Evolutionary conservation across 2,113 vertebrate species (phyloP), one percentile per base, ranked within the genome.

Genomic region (Microtus oregoni): DNA sequence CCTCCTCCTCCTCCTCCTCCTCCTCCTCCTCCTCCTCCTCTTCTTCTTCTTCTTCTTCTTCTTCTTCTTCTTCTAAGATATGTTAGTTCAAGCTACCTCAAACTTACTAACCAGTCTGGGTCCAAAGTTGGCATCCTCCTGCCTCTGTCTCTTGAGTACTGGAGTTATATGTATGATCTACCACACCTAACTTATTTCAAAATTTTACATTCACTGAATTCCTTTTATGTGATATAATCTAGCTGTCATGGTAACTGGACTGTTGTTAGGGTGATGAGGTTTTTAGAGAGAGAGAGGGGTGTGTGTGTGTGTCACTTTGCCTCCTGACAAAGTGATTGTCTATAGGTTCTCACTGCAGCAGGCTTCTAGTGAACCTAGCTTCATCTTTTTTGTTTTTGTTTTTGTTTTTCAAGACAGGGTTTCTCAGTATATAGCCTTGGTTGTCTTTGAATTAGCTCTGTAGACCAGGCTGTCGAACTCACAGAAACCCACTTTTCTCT

Each of bases 1-100:
- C 13, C 3, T 14, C 13, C 3, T 52, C 52, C 3, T 52, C 13
- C 0, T 14, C 14, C 0, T 55, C 14, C 41, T 3, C 3, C 41
- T 3, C 3, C 41, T 3, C 41, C 41, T 3, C 41, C 41, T 41
- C 41, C 41, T 41, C 41, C 41, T 41, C 41, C 41, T 41, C 41
- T 3, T 41, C 41, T 41, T 41, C 41, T 41, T 41, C 41, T 41
- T 41, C 41, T 41, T 41, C 41, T 41, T 41, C 3, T 41, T 41
- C 41, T 41, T 41, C n/a, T n/a, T n/a, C n/a, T n/a, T 44, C 44
- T 44, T 44, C 7, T 44, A 44, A 44, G 44, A 44, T 44, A 44
- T 76, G 73, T 76, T 76, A 76, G 22, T 24, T 24, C 24, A 76
- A 76, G 38, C 38, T 76, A 44, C 24, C 24, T 26, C 73, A 44